These are phyloP conservation scores for Hemiscyllium ocellatum DNA, from an alignment of 2,113 vertebrate genomes.

Conservation along the genomic window DNA sequence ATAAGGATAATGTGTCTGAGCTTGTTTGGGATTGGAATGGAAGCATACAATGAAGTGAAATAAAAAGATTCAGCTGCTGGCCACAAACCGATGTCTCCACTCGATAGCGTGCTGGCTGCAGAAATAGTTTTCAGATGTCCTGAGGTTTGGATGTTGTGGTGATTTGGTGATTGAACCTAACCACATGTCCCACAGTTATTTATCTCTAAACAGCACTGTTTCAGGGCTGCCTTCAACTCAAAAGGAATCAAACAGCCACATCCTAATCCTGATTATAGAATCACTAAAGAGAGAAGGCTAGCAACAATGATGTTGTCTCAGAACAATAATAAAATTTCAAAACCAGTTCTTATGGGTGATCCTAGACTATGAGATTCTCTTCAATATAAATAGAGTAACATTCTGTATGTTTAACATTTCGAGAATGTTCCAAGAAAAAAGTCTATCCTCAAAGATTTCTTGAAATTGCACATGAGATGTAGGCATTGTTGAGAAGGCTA, in stretches of 20 bases:
- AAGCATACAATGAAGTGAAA: not conserved
- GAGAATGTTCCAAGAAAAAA: not conserved
- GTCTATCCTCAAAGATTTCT: not conserved
- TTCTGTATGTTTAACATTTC: too few species aligned
- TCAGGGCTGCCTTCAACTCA: not conserved
- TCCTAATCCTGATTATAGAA: not conserved
- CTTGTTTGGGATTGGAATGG: not conserved
- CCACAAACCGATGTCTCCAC: not conserved
- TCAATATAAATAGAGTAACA: not conserved
- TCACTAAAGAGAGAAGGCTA: not conserved
- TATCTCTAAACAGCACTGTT: not conserved
- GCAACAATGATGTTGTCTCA: not conserved
- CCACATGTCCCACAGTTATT: constrained; percentile 2
- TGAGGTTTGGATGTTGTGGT: not conserved
- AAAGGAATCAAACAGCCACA: not conserved
- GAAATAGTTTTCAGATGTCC: not conserved
- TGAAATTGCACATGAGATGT: too few species aligned
- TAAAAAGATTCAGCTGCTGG: not conserved
- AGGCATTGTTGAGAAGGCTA: too few species aligned
- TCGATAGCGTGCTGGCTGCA: not conserved
- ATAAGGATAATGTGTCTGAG: not conserved
- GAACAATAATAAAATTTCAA: not conserved
- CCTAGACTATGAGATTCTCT: not conserved
- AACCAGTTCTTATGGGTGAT: not conserved
- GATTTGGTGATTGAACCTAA: not conserved